Conservation (phyloP, 2,113 vertebrate genomes). For the Oenanthe oenanthe region DNA sequence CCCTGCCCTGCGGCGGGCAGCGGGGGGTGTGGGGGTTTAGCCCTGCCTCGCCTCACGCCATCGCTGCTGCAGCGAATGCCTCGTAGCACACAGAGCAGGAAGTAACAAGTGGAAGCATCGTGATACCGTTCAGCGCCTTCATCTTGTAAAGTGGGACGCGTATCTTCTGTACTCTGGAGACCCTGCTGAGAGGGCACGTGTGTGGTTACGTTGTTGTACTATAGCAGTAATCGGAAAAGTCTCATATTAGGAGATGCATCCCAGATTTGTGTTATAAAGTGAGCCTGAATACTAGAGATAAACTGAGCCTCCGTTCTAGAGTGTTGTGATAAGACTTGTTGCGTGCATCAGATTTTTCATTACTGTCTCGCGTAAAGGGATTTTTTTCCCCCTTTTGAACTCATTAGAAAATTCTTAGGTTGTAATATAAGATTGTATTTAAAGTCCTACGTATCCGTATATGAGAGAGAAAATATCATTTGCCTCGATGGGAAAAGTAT, state of each 20-base stretch:
- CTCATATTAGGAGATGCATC: fast-evolving
- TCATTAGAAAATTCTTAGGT: background rate
- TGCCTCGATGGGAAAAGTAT: background rate
- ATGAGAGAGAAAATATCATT: background rate
- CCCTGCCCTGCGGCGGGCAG: background rate
- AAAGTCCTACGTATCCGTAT: background rate
- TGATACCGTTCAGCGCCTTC: fast-evolving
- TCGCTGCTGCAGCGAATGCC: fast-evolving
- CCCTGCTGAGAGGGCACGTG: background rate
- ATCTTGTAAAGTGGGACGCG: fast-evolving
- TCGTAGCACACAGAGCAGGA: fast-evolving
- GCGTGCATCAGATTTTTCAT: background rate
- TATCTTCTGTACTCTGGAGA: fast-evolving
- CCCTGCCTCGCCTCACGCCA: fast-evolving
- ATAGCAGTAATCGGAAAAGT: too few relatives aligned
- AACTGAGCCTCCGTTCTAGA: fast-evolving
- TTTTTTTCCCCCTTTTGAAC: background rate
- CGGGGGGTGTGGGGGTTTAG: fast-evolving
- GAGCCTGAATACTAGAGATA: background rate
- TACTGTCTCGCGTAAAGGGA: fast-evolving
- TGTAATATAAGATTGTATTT: fast-evolving
- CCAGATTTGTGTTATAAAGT: background rate
- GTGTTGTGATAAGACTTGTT: background rate
- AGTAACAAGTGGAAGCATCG: background rate
- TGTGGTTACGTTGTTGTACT: fast-evolving